These are phyloP conservation scores for Drosophila bifasciata DNA, from an alignment of 1,140 invertebrate genomes.

Conservation along the genomic window DNA sequence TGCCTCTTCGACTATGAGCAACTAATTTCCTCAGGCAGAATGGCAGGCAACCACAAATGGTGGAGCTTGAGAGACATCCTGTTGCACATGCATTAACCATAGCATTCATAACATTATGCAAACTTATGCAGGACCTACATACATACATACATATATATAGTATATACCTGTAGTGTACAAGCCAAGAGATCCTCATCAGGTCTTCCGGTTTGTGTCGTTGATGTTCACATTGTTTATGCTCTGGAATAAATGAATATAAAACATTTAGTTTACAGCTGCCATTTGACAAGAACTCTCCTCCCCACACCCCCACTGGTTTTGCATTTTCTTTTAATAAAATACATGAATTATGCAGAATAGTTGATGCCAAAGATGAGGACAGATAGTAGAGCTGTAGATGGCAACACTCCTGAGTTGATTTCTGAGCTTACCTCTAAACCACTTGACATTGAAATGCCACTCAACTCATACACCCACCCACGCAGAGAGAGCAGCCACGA, in stretches of 20 bases:
- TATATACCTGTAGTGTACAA: slow-evolving; percentile 15
- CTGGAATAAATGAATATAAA: slow-evolving; percentile 75
- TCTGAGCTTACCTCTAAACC: slow-evolving; percentile 23
- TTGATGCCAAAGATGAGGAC: slow-evolving; percentile 23
- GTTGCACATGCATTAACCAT: slow-evolving; percentile 54
- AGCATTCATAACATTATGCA: slow-evolving; percentile 46
- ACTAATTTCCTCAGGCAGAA: slow-evolving; percentile 38
- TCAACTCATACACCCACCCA: slow-evolving; percentile 1
- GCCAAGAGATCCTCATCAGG: slow-evolving; percentile 29
- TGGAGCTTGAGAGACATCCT: slow-evolving; percentile 45
- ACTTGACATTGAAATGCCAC: slow-evolving; percentile 30
- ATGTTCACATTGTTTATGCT: slow-evolving; percentile 51
- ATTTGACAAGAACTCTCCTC: slow-evolving; percentile 59
- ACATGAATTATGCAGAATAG: slow-evolving; percentile 70
- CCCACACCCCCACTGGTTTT: slow-evolving; percentile 9
- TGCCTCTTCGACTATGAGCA: slow-evolving; percentile 36
- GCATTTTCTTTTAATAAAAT: slow-evolving; percentile 67
- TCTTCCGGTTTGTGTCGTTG: slow-evolving; percentile 43
- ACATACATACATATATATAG: not conserved
- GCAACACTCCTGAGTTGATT: slow-evolving; percentile 6
- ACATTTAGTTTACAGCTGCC: slow-evolving; percentile 68
- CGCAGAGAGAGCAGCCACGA: no score
- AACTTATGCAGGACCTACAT: slow-evolving; percentile 29
- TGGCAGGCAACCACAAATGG: slow-evolving; percentile 35
- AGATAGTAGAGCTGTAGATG: slow-evolving; percentile 18